Percentiles rank a stretch among this genome's conserved stretches.
Evolutionary conservation across 2,113 vertebrate genomes (phyloP).

Genomic region (Pterocles gutturalis): DNA sequence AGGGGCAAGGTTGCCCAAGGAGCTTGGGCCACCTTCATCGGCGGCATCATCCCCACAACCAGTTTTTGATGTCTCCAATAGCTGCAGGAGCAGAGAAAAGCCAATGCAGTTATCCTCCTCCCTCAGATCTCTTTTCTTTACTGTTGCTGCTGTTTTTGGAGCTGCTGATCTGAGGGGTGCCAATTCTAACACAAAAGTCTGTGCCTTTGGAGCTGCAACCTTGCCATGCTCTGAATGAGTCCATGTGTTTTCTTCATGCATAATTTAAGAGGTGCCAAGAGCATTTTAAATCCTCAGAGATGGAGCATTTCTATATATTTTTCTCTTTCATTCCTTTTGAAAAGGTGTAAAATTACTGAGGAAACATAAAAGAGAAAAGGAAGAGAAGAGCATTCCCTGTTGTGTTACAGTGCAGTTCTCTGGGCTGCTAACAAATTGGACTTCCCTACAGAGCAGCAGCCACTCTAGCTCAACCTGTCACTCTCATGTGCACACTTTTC

Average conservation of each 20-base stretch:
- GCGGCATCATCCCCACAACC: neutral
- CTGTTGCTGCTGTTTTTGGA: accelerated
- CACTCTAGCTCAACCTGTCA: neutral
- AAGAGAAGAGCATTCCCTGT: neutral
- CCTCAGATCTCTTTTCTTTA: neutral
- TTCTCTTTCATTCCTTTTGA: neutral
- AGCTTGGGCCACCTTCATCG: neutral
- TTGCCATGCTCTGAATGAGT: neutral
- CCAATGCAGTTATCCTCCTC: accelerated
- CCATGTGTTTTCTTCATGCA: neutral
- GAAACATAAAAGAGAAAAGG: neutral
- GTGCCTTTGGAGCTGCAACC: neutral
- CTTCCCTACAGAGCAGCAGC: neutral
- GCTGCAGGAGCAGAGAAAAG: neutral
- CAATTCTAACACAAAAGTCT: neutral
- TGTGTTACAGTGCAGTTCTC: neutral
- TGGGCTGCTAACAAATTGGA: neutral
- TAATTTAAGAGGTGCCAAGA: neutral
- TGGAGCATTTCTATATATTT: neutral
- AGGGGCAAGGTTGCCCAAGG: accelerated
- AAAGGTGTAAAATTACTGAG: neutral
- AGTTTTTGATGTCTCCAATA: neutral
- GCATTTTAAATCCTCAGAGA: neutral
- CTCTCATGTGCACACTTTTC: neutral
- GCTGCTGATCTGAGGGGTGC: neutral